Conservation (phyloP, 2,113 vertebrate genomes). For the Nansenia antarctica region DNA sequence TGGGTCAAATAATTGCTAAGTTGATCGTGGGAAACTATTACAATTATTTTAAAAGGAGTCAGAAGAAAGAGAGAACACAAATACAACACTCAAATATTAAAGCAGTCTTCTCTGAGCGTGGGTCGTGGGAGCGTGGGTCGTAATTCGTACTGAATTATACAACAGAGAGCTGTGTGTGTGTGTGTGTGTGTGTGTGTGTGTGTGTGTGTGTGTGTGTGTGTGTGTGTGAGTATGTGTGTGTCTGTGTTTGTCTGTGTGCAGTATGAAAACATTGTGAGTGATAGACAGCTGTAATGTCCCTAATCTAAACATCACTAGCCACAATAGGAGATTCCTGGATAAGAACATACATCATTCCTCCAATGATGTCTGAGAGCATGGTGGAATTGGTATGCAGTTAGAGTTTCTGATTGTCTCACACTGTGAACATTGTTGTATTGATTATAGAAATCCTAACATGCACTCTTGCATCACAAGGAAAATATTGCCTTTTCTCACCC, state of each 20-base stretch:
- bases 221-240: too few species aligned
- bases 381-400: background rate
- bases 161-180: background rate
- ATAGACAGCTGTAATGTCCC: background rate
- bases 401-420: background rate
- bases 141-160: slow-evolving; percentile 10
- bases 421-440: slow-evolving; percentile 6
- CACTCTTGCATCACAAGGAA: slow-evolving; percentile 19
- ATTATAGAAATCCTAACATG: slow-evolving; percentile 17
- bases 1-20: too few species aligned
- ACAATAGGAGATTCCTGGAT: slow-evolving; percentile 19
- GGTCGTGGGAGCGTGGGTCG: background rate
- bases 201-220: too few species aligned
- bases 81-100: slow-evolving; percentile 5
- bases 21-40: too few species aligned
- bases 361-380: background rate
- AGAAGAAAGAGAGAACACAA: background rate
- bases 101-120: background rate
- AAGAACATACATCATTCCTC: background rate
- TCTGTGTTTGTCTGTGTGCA: slow-evolving; percentile 4
- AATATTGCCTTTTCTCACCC: slow-evolving; percentile 30
- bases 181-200: background rate
- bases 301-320: background rate
- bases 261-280: slow-evolving; percentile 3
- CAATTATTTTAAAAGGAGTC: background rate